These are phyloP conservation scores for Trinorchestia longiramus DNA, from an alignment of 1,140 invertebrate species.

Conservation along the genomic window DNA sequence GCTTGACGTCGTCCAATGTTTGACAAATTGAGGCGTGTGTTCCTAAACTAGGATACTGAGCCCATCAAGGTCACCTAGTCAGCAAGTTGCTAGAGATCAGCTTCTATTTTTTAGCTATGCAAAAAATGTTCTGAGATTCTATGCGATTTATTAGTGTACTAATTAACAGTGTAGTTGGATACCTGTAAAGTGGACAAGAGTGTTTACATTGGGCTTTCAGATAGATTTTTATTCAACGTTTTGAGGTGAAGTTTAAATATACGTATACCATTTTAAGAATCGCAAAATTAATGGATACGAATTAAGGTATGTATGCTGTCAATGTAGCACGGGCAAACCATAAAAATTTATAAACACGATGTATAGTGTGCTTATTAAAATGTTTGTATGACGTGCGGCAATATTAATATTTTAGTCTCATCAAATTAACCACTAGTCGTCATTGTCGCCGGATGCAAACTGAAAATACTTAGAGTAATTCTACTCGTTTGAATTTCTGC, in stretches of 20 bases:
- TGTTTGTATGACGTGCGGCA: background rate
- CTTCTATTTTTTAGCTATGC: background rate
- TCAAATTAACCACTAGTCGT: no score
- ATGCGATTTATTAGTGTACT: background rate
- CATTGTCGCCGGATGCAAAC: no score
- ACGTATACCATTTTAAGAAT: background rate
- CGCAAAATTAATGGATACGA: background rate
- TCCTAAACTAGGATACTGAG: background rate
- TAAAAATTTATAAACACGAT: background rate
- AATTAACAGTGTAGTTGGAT: background rate
- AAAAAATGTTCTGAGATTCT: background rate
- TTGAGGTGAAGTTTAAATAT: background rate
- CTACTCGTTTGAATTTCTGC: background rate
- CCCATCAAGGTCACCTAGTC: background rate
- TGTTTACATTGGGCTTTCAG: background rate
- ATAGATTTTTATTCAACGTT: background rate
- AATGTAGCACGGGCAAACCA: background rate
- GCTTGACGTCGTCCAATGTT: background rate
- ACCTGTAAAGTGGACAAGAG: background rate
- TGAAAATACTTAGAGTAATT: background rate
- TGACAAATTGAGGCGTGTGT: background rate
- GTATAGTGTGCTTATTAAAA: background rate
- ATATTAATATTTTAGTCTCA: no score
- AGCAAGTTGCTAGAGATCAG: background rate
- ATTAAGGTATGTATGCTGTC: background rate